A percentile compares a stretch with the other conserved stretches of the same genome.
Evolutionary conservation across 2,797 vertebrate species (phyloP).

Genomic region (Kryptolebias ocellatus): DNA sequence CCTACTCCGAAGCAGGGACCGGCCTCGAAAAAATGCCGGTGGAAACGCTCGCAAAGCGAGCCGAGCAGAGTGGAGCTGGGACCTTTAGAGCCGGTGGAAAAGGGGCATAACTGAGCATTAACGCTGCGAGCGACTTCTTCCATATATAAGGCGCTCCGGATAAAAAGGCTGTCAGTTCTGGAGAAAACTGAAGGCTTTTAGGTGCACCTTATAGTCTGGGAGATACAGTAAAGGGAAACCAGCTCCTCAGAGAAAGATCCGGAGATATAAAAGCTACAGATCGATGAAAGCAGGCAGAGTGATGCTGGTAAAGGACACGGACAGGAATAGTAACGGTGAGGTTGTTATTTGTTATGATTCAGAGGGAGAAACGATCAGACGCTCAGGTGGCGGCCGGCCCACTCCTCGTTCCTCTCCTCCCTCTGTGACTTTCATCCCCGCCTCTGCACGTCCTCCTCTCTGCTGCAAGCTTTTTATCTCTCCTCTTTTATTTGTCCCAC

Average conservation of each 20-base stretch:
- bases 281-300: constrained; percentile 27
- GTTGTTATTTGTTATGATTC: constrained; percentile 20
- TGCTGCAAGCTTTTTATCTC: neutral
- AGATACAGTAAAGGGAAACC: too few relatives aligned
- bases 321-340: constrained; percentile 40
- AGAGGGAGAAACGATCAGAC: constrained; percentile 23
- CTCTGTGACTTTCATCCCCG: neutral
- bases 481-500: constrained; percentile 1
- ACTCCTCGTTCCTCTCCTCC: constrained; percentile 7
- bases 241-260: neutral
- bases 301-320: constrained; percentile 34
- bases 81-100: too few relatives aligned
- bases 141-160: too few relatives aligned
- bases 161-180: too few relatives aligned
- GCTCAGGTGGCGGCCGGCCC: constrained; percentile 26
- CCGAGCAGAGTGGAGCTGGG: too few relatives aligned
- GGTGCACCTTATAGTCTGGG: too few relatives aligned
- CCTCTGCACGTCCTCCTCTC: neutral
- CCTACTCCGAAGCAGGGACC: too few relatives aligned
- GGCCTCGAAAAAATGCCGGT: too few relatives aligned
- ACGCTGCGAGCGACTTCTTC: too few relatives aligned
- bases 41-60: too few relatives aligned
- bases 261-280: constrained; percentile 14
- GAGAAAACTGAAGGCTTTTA: too few relatives aligned
- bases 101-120: too few relatives aligned